Conservation (phyloP, 2,113 vertebrate species). For the Rhagologus leucostigma region DNA sequence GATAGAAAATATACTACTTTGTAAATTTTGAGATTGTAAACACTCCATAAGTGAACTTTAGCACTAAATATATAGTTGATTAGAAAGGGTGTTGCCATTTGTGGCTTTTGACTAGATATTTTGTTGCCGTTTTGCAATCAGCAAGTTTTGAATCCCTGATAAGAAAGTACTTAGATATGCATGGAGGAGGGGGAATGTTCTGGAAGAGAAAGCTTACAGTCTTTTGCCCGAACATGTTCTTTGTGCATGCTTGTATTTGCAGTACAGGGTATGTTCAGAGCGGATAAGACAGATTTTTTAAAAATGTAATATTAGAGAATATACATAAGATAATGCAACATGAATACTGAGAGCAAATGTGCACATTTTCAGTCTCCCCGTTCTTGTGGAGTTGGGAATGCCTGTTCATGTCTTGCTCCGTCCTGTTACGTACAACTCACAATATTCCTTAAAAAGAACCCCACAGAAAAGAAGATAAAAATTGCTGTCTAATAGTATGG, state of each 20-base stretch:
- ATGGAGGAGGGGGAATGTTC: background rate
- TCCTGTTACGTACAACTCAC: background rate
- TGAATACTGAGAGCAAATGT: background rate
- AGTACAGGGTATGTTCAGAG: background rate
- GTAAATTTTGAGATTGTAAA: slow-evolving; percentile 13
- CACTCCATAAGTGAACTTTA: background rate
- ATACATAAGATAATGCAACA: background rate
- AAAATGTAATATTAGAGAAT: background rate
- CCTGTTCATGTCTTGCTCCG: background rate
- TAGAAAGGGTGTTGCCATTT: background rate
- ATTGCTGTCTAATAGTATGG: background rate
- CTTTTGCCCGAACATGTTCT: background rate
- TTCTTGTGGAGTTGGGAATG: background rate
- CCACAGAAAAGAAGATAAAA: background rate
- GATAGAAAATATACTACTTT: slow-evolving; percentile 34
- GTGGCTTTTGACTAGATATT: background rate
- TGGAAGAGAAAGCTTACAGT: background rate
- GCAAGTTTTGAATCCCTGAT: background rate
- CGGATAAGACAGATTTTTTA: background rate
- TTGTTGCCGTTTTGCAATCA: background rate
- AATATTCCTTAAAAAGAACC: background rate
- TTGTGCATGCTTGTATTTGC: background rate
- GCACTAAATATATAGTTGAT: slow-evolving; percentile 6
- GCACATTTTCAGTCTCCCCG: background rate
- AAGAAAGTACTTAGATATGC: background rate